phyloP scores from a whole-genome alignment of 2,888 invertebrate species.

The Chrysotoxum bicinctum region DNA sequence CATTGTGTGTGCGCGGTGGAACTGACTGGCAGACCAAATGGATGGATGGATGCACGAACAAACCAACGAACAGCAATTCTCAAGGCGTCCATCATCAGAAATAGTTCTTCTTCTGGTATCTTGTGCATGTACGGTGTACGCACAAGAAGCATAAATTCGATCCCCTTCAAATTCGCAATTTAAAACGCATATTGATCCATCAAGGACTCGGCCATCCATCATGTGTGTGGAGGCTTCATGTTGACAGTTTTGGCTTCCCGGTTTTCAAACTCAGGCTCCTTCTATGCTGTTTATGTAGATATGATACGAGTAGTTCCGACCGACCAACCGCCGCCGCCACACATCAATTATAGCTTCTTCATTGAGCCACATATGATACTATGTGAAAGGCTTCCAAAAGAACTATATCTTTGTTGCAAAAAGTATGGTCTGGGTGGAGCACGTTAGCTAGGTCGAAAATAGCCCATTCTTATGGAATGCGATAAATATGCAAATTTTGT shows the following conservation, averaged over 20 bases:
- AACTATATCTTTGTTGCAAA: neutral
- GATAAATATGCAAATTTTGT: conserved; percentile 62
- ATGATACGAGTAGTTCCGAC: neutral
- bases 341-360: conserved; percentile 50
- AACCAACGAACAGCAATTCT: conserved; percentile 4
- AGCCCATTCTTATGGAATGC: conserved; percentile 42
- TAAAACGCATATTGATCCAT: conserved; percentile 65
- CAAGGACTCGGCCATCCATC: conserved; percentile 65
- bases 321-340: neutral
- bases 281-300: neutral
- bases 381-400: neutral
- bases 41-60: neutral
- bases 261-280: conserved; percentile 47
- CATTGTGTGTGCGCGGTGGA: conserved; percentile 28
- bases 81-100: conserved; percentile 22
- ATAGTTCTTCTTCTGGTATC: conserved; percentile 32
- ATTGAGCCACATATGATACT: conserved; percentile 48
- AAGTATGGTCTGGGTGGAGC: neutral
- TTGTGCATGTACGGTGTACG: neutral
- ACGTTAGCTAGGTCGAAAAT: conserved; percentile 7
- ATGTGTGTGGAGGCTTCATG: conserved; percentile 42
- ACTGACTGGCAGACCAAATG: neutral
- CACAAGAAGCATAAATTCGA: conserved; percentile 53
- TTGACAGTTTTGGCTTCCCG: conserved; percentile 65
- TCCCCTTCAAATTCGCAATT: conserved; percentile 51